Conservation (phyloP, 2,113 vertebrate genomes). For the Rhinichthys klamathensis region DNA sequence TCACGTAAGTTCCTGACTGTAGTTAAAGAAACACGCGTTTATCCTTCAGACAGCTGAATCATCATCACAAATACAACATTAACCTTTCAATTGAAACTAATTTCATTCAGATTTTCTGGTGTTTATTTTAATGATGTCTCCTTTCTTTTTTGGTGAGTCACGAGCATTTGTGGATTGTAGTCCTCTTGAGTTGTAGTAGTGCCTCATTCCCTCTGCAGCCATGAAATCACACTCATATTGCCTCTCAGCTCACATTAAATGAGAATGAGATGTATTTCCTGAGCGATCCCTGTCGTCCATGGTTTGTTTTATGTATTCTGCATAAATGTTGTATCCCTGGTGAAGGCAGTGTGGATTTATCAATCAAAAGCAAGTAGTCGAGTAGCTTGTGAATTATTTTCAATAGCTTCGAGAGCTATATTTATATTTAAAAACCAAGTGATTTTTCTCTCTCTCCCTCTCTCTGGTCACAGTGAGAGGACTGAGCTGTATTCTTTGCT, state of each 20-base stretch:
- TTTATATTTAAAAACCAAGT: constrained; percentile 57
- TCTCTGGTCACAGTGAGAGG: constrained; percentile 47
- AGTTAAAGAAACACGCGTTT: background rate
- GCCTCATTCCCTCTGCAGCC: constrained; percentile 67
- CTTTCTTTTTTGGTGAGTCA: constrained; percentile 63
- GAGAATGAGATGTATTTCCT: constrained; percentile 43
- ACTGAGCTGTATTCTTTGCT: constrained; percentile 29
- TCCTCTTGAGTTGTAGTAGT: constrained; percentile 60
- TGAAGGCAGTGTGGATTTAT: constrained; percentile 43
- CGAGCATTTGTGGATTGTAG: constrained; percentile 41
- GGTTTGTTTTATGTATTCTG: constrained; percentile 34
- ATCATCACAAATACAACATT: constrained; percentile 64
- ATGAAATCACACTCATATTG: constrained; percentile 64
- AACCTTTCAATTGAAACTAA: constrained; percentile 72
- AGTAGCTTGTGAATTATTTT: constrained; percentile 41
- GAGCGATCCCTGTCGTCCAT: constrained; percentile 25
- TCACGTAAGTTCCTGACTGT: background rate
- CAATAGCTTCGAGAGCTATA: constrained; percentile 34
- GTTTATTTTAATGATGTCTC: constrained; percentile 66
- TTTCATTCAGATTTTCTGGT: constrained; percentile 47
- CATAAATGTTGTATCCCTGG: constrained; percentile 40
- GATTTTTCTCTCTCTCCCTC: background rate
- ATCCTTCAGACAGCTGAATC: constrained; percentile 62
- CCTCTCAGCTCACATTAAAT: constrained; percentile 57
- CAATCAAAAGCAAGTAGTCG: constrained; percentile 36